Conservation (phyloP, 2,888 invertebrate genomes). For the Cosmorhoe ocellata region DNA sequence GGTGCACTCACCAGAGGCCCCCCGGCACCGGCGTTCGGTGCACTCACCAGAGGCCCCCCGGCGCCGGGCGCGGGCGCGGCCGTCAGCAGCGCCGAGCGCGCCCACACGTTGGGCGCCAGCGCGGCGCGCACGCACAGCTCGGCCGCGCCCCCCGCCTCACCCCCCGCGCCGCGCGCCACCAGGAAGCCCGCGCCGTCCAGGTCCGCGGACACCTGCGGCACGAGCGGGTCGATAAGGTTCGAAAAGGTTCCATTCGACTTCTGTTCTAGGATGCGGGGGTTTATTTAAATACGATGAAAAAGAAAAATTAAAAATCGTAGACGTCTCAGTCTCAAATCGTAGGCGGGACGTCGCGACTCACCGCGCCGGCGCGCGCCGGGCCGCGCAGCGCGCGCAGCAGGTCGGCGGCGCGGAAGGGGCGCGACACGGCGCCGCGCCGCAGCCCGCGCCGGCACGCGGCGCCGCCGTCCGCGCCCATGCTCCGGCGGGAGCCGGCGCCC, state of each 20-base stretch:
- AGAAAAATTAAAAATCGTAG: no score
- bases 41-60: slow-evolving; percentile 50
- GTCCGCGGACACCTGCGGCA: slow-evolving; percentile 51
- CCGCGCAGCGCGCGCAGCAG: slow-evolving; percentile 45
- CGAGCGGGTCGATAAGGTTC: no score
- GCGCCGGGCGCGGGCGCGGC: slow-evolving; percentile 80
- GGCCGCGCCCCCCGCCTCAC: slow-evolving; percentile 16
- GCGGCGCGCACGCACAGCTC: slow-evolving; percentile 22
- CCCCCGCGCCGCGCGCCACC: slow-evolving; percentile 25
- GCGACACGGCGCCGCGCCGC: slow-evolving; percentile 49
- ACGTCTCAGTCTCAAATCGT: no score
- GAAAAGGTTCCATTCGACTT: no score
- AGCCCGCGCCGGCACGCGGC: slow-evolving; percentile 55
- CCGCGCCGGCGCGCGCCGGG: slow-evolving; percentile 18
- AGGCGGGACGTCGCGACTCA: background rate
- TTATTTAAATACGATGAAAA: no score
- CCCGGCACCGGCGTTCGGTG: no score
- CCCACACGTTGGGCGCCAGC: slow-evolving; percentile 20
- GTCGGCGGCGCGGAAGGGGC: slow-evolving; percentile 43
- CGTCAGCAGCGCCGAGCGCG: slow-evolving; percentile 52
- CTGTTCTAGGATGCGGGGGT: no score
- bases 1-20: slow-evolving; percentile 6
- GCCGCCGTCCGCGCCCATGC: slow-evolving; percentile 20
- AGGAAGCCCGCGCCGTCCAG: slow-evolving; percentile 45
- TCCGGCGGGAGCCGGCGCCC: slow-evolving; percentile 11